phyloP scores from a whole-genome alignment of 1,140 invertebrate species.

The Leptoteleia sp. region DNA sequence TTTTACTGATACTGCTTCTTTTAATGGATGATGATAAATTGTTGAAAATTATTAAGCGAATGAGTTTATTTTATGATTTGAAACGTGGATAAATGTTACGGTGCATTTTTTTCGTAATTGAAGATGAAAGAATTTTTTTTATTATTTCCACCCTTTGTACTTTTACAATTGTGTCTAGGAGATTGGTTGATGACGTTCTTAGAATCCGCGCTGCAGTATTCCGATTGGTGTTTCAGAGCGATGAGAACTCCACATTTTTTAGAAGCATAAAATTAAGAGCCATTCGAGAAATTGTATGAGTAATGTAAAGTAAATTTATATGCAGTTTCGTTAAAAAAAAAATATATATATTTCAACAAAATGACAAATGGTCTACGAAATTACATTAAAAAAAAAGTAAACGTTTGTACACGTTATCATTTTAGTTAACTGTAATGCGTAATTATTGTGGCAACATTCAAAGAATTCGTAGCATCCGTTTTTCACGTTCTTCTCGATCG shows the following conservation, averaged over 20 bases:
- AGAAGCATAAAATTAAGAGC: not conserved
- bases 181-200: no score
- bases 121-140: no score
- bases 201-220: not conserved
- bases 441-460: conserved; percentile 17
- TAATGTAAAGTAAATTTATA: no score
- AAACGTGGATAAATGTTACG: no score
- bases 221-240: not conserved
- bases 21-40: no score
- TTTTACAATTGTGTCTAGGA: no score
- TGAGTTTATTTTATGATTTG: no score
- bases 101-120: no score
- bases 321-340: no score
- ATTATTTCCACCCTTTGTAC: no score
- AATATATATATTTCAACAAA: not conserved
- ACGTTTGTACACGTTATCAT: conserved; percentile 5
- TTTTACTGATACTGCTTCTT: no score
- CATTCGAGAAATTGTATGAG: not conserved
- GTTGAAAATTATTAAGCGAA: no score
- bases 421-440: conserved; percentile 16
- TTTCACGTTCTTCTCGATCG: conserved; percentile 8
- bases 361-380: conserved; percentile 8
- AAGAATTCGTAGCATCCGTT: conserved; percentile 17
- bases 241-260: not conserved
- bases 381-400: conserved; percentile 6